phyloP scores from a whole-genome alignment of 2,888 invertebrate genomes.

The Coleophora flavipennella region DNA sequence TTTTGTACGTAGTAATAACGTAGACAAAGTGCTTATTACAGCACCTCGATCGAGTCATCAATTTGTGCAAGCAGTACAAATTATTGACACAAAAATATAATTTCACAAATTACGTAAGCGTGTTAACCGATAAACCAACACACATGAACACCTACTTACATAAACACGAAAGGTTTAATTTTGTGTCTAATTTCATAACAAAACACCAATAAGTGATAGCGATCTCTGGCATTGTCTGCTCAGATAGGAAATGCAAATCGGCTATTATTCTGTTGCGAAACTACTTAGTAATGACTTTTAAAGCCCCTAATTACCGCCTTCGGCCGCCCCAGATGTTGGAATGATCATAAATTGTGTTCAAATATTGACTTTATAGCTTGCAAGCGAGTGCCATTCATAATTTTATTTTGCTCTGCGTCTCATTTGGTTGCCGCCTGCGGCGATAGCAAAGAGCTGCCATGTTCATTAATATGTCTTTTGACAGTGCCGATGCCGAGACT shows the following conservation, averaged over 20 bases:
- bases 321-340: constrained; percentile 1
- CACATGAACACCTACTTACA: neutral
- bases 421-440: constrained; percentile 11
- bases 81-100: too few relatives aligned
- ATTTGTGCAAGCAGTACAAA: too few relatives aligned
- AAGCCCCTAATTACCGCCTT: constrained; percentile 1
- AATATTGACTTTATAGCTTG: too few relatives aligned
- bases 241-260: constrained; percentile 5
- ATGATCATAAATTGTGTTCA: too few relatives aligned
- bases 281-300: constrained; percentile 4
- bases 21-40: too few relatives aligned
- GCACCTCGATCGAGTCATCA: too few relatives aligned
- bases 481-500: too few relatives aligned
- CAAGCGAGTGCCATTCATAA: too few relatives aligned
- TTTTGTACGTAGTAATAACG: too few relatives aligned
- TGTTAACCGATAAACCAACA: neutral
- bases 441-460: constrained; percentile 13
- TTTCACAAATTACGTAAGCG: too few relatives aligned
- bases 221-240: neutral
- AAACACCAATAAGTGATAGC: constrained; percentile 1
- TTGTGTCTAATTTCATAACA: constrained; percentile 1
- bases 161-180: neutral
- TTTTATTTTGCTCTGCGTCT: too few relatives aligned
- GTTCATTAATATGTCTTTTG: constrained; percentile 3
- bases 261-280: constrained; percentile 3